Evolutionary conservation across 2,888 invertebrate species (phyloP).

Genomic region (Anodontia alba): DNA sequence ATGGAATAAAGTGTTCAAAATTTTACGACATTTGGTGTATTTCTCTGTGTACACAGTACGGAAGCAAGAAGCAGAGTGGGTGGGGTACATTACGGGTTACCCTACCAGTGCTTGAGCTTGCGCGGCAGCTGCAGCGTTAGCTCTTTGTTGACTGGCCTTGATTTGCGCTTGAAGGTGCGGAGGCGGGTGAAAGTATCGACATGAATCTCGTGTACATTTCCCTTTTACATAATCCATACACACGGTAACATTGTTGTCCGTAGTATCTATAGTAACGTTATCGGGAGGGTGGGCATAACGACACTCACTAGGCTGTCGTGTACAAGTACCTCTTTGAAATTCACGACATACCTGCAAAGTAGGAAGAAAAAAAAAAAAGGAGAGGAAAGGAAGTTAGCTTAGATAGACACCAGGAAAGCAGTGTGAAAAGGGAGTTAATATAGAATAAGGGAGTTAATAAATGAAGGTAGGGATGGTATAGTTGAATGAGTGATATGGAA

Average conservation of each 20-base stretch:
- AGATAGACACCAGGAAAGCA: not conserved
- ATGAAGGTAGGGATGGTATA: not conserved
- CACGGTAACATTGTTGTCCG: constrained; percentile 99
- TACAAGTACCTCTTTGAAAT: constrained; percentile 99
- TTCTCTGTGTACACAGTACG: constrained; percentile 4
- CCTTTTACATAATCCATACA: constrained; percentile 98
- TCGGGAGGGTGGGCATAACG: constrained; percentile 99
- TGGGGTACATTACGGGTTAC: constrained; percentile 53
- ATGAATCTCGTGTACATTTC: constrained; percentile 98
- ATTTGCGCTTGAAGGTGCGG: constrained; percentile 94
- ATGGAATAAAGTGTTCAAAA: too few relatives aligned
- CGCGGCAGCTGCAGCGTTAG: constrained; percentile 82
- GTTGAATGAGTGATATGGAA: too few relatives aligned
- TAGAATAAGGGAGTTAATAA: not conserved
- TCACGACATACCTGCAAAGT: constrained; percentile 93
- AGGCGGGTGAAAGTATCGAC: constrained; percentile 99
- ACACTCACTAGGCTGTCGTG: constrained; percentile 98
- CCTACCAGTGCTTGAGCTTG: constrained; percentile 84
- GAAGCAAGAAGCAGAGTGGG: constrained; percentile 15
- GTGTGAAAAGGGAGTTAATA: not conserved
- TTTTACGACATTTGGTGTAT: too few relatives aligned
- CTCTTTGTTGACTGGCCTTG: constrained; percentile 89
- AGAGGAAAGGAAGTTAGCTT: constrained; percentile 5
- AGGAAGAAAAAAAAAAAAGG: constrained; percentile 52
- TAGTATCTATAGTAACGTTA: constrained; percentile 95